Conservation (phyloP, 2,797 vertebrate species). For the Alcedo quadribrachys region DNA sequence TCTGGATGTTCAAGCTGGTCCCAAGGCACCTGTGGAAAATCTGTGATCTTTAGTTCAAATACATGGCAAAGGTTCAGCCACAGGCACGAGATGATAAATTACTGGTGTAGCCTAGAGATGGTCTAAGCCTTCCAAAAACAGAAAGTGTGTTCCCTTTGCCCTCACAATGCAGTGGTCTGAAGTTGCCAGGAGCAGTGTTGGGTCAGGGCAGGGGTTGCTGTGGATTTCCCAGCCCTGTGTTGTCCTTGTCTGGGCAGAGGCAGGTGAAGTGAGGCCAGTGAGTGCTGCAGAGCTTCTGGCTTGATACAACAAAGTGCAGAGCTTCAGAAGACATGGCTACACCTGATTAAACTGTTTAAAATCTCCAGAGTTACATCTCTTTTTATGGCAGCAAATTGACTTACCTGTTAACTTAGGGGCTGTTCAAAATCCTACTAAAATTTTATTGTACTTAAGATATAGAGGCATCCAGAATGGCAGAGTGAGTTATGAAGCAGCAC, state of each 20-base stretch:
- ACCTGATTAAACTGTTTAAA: slow-evolving; percentile 77
- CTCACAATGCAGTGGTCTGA: no score
- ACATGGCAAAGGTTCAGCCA: neutral
- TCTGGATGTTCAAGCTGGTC: neutral
- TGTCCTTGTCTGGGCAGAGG: slow-evolving; percentile 22
- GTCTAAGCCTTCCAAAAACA: neutral
- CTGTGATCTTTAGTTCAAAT: neutral
- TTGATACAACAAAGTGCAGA: slow-evolving; percentile 52
- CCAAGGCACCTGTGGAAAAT: neutral
- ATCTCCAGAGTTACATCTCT: slow-evolving; percentile 71
- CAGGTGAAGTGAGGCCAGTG: slow-evolving; percentile 44
- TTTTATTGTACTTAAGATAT: slow-evolving; percentile 73
- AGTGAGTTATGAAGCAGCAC: slow-evolving; percentile 64
- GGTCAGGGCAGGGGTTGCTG: slow-evolving; percentile 33
- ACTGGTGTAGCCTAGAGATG: neutral
- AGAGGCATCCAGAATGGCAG: slow-evolving; percentile 59
- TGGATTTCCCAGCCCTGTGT: slow-evolving; percentile 13
- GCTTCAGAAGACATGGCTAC: slow-evolving; percentile 68
- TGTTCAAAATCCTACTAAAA: slow-evolving; percentile 74
- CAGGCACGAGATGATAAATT: neutral
- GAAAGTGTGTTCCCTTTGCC: neutral
- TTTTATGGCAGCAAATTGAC: slow-evolving; percentile 71
- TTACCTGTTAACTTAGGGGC: slow-evolving; percentile 75
- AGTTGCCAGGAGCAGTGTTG: neutral
- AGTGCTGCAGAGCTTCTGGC: slow-evolving; percentile 63